These are phyloP conservation scores for Coregonus sp. DNA, from an alignment of 2,797 vertebrate species.

Conservation along the genomic window DNA sequence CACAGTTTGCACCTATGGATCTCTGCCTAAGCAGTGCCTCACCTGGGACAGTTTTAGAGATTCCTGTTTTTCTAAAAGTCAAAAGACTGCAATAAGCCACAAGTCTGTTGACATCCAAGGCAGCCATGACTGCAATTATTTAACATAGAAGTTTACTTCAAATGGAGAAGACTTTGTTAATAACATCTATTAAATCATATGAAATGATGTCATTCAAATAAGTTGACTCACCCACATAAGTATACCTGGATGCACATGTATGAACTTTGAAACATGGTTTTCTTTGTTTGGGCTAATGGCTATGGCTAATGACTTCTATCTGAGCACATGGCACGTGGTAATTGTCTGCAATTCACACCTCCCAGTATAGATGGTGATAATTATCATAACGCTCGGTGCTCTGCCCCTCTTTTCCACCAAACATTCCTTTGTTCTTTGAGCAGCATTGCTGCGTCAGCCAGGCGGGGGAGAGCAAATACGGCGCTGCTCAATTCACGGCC, in stretches of 20 bases:
- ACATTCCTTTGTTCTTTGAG: constrained; percentile 1
- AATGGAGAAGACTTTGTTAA: no score
- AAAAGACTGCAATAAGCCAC: no score
- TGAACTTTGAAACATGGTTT: not conserved
- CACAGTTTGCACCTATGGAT: no score
- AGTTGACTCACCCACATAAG: not conserved
- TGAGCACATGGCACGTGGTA: not conserved
- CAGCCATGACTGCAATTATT: no score
- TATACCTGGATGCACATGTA: not conserved
- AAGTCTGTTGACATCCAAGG: no score
- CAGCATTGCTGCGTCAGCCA: not conserved
- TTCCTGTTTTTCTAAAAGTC: no score
- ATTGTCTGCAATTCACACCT: constrained; percentile 1
- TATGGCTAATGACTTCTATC: not conserved
- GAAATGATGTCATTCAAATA: not conserved
- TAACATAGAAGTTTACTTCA: no score
- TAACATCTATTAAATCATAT: not conserved
- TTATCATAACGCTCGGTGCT: not conserved
- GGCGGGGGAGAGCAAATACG: no score
- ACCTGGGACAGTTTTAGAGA: no score
- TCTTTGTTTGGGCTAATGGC: not conserved
- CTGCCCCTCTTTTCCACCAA: not conserved
- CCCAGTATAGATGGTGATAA: constrained; percentile 2
- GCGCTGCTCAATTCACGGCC: no score
- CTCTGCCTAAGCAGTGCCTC: no score